A percentile compares a stretch with the other conserved stretches of the same genome.
Evolutionary conservation across 92 coral and sea anemone species (phyloP).

Genomic region (Porites divaricata): DNA sequence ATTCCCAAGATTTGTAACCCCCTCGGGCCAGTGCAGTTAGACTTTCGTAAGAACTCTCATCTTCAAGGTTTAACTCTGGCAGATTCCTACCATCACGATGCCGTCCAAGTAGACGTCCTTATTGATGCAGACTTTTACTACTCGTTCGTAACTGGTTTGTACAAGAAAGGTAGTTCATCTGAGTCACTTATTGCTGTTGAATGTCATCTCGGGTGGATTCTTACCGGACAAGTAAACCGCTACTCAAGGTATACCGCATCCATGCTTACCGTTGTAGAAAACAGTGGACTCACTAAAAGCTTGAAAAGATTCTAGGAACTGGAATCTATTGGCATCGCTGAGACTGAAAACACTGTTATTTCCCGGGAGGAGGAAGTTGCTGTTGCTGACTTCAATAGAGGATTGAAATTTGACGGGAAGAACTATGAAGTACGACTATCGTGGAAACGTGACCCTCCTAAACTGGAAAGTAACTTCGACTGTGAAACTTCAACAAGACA

Average conservation of each 20-base stretch:
- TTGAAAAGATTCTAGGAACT: conserved; percentile 66
- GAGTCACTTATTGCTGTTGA: conserved; percentile 39
- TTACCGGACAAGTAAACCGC: conserved; percentile 52
- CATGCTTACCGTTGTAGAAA: conserved; percentile 47
- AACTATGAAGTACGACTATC: conserved; percentile 49
- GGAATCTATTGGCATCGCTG: conserved; percentile 52
- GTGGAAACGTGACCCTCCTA: conserved; percentile 37
- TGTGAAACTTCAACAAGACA: conserved; percentile 15
- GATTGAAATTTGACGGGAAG: conserved; percentile 23
- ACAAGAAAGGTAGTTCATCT: conserved; percentile 28
- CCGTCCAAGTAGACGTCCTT: conserved; percentile 58
- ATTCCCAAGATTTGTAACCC: too few relatives aligned
- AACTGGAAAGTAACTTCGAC: conserved; percentile 29
- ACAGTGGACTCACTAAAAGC: conserved; percentile 18
- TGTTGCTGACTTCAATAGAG: too few relatives aligned
- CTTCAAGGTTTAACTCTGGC: too few relatives aligned
- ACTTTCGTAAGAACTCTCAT: too few relatives aligned
- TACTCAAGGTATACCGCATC: conserved; percentile 33
- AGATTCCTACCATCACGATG: conserved; percentile 38
- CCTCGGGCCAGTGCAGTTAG: too few relatives aligned
- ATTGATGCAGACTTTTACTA: conserved; percentile 54
- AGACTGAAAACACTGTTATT: conserved; percentile 4
- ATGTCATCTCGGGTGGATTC: conserved; percentile 48
- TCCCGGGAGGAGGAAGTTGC: conserved; percentile 33
- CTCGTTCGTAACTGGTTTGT: conserved; percentile 42